Evolutionary conservation across 1,140 invertebrate species (phyloP).

Genomic region (Hyles vespertilio): DNA sequence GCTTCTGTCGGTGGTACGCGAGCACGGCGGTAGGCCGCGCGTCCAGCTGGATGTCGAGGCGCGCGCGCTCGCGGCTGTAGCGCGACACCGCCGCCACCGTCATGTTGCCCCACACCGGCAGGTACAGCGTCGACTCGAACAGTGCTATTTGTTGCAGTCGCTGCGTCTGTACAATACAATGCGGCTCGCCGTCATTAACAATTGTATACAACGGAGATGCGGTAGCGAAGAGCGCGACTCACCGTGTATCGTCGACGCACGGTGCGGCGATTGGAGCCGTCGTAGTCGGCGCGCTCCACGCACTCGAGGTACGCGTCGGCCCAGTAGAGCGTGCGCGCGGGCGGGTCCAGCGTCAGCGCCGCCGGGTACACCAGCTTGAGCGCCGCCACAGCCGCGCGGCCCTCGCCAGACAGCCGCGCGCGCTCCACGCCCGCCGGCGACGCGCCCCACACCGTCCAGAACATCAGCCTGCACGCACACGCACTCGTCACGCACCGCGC

Average conservation of each 20-base stretch:
- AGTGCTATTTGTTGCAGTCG: slow-evolving; percentile 83
- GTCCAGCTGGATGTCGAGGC: slow-evolving; percentile 23
- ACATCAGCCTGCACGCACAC: slow-evolving; percentile 78
- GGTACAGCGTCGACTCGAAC: slow-evolving; percentile 82
- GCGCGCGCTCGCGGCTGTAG: slow-evolving; percentile 3
- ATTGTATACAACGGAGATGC: not conserved
- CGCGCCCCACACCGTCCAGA: slow-evolving; percentile 86
- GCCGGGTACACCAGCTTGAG: slow-evolving; percentile 82
- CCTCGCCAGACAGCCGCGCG: slow-evolving; percentile 78
- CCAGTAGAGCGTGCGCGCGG: slow-evolving; percentile 86
- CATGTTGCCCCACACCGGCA: slow-evolving; percentile 81
- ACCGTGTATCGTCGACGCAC: slow-evolving; percentile 78
- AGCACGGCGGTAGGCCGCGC: slow-evolving; percentile 79
- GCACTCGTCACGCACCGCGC: not conserved
- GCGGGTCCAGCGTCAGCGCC: slow-evolving; percentile 83
- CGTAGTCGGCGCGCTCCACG: slow-evolving; percentile 83
- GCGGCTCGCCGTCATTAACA: no score
- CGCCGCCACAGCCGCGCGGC: slow-evolving; percentile 51
- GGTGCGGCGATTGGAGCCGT: slow-evolving; percentile 80
- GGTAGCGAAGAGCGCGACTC: slow-evolving; percentile 27
- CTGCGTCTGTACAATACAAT: slow-evolving; percentile 71
- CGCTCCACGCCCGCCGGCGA: slow-evolving; percentile 79
- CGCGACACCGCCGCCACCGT: slow-evolving; percentile 72
- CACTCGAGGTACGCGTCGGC: slow-evolving; percentile 86
- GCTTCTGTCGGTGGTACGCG: slow-evolving; percentile 84